Percentiles rank a stretch among this genome's conserved stretches.
phyloP scores from a whole-genome alignment of 2,888 invertebrate species.

The Gastracanthus pulcherrimus region DNA sequence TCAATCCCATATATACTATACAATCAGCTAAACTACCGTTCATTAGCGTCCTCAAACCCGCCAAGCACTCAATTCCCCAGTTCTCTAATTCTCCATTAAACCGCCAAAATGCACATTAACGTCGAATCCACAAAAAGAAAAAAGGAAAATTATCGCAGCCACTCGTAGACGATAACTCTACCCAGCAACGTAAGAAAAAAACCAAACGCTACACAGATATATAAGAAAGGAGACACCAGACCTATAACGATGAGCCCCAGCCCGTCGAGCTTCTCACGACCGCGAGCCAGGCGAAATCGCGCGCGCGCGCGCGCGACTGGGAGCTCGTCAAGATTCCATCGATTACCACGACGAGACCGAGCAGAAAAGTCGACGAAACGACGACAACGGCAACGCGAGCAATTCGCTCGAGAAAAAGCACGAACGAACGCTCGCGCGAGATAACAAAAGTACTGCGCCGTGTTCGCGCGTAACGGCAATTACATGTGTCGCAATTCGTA shows the following conservation, averaged over 20 bases:
- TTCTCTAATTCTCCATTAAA: not conserved
- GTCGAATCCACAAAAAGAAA: not conserved
- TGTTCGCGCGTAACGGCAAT: conserved; percentile 25
- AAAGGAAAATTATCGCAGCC: not conserved
- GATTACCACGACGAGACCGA: conserved; percentile 17
- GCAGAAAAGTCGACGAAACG: not conserved
- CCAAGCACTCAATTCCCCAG: not conserved
- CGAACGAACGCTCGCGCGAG: not conserved
- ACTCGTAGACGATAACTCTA: not conserved
- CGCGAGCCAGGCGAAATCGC: too few species aligned
- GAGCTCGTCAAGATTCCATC: conserved; percentile 43
- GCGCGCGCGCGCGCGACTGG: too few species aligned
- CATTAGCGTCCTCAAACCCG: too few species aligned
- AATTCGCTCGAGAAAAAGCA: conserved; percentile 5
- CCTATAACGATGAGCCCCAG: conserved; percentile 26
- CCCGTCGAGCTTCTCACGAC: conserved; percentile 11
- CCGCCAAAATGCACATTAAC: not conserved
- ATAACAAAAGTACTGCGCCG: conserved; percentile 31
- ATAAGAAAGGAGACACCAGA: not conserved
- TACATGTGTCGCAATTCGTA: conserved; percentile 41
- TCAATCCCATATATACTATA: too few species aligned
- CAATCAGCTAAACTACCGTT: too few species aligned
- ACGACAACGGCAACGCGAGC: not conserved
- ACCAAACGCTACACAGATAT: not conserved
- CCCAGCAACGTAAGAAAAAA: not conserved